Percentiles rank a stretch among this genome's conserved stretches.
Evolutionary conservation across 2,113 vertebrate species (phyloP).

Genomic region (Heteronetta atricapilla): DNA sequence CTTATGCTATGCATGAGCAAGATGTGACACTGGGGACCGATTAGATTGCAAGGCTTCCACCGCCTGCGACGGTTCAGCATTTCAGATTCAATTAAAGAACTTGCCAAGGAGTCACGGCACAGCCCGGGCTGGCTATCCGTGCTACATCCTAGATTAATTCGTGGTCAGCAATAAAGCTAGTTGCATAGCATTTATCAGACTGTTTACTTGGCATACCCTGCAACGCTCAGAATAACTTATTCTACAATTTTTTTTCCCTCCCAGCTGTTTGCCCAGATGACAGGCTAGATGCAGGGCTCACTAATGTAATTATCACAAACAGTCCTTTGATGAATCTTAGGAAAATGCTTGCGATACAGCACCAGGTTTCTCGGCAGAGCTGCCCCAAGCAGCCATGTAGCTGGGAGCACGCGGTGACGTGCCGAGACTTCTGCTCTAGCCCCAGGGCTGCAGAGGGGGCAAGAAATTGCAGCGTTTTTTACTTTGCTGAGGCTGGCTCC

Average conservation of each 20-base stretch:
- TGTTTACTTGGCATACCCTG: not conserved
- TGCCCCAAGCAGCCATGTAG: not conserved
- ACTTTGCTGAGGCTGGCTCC: not conserved
- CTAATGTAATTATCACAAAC: not conserved
- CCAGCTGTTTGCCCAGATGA: not conserved
- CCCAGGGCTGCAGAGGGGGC: not conserved
- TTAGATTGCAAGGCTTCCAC: not conserved
- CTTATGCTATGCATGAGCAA: rapidly evolving
- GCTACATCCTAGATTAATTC: not conserved
- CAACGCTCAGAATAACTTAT: not conserved
- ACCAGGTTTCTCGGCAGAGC: not conserved
- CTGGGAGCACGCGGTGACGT: rapidly evolving
- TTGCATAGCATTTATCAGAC: not conserved
- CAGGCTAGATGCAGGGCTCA: not conserved
- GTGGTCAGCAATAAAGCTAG: not conserved
- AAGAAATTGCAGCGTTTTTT: not conserved
- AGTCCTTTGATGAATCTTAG: not conserved
- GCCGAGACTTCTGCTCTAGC: not conserved
- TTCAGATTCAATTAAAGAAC: not conserved
- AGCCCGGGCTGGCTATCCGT: not conserved
- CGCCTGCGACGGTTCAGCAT: not conserved
- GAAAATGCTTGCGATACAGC: not conserved
- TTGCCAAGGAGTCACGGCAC: not conserved
- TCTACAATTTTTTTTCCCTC: not conserved
- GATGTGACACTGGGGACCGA: not conserved